These are phyloP conservation scores for Byasa hedistus DNA, from an alignment of 2,888 invertebrate species.

Conservation along the genomic window DNA sequence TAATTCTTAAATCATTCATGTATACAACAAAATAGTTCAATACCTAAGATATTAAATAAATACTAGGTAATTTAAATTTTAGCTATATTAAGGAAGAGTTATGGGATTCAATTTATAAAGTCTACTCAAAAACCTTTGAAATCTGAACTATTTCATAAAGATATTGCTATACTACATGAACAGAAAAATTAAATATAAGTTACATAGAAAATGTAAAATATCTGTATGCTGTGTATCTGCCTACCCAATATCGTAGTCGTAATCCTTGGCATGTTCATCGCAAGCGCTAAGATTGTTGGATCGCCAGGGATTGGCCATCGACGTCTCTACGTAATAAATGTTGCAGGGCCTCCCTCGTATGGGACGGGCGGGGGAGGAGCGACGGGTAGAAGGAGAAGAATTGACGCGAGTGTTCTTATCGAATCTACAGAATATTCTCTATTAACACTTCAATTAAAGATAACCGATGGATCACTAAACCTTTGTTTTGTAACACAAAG, in stretches of 20 bases:
- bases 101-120: no score
- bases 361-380: constrained; percentile 33
- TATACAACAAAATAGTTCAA: no score
- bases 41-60: no score
- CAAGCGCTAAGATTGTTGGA: constrained; percentile 10
- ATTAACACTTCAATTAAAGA: background rate
- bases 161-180: background rate
- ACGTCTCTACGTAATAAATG: constrained; percentile 50
- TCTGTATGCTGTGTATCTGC: background rate
- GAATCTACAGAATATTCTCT: background rate
- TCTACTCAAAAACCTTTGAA: no score
- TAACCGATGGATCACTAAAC: no score
- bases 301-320: constrained; percentile 30
- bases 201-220: background rate
- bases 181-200: background rate
- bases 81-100: no score
- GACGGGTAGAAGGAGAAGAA: constrained; percentile 26
- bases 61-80: no score
- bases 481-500: no score
- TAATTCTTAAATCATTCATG: no score
- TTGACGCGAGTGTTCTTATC: constrained; percentile 6
- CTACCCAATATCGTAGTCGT: constrained; percentile 34
- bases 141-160: background rate
- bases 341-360: constrained; percentile 41
- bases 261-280: constrained; percentile 12